Conservation (phyloP, 2,888 invertebrate species). For the Caenorhabditis angaria region DNA sequence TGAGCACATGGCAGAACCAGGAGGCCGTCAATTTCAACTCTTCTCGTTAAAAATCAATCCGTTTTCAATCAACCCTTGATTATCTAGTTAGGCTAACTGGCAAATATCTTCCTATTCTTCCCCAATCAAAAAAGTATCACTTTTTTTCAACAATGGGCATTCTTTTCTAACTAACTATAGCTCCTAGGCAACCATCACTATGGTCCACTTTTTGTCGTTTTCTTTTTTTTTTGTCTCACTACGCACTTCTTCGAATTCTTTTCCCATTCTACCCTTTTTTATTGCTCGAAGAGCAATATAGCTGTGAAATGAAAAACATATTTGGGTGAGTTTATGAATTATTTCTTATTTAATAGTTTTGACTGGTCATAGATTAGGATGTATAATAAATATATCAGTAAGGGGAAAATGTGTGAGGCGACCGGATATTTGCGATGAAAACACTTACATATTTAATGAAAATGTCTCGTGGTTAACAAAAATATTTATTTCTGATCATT, state of each 20-base stretch:
- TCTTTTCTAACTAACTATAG: too few species aligned
- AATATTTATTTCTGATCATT: too few species aligned
- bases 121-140: too few species aligned
- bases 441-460: not conserved
- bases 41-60: too few species aligned
- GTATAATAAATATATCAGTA: not conserved
- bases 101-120: too few species aligned
- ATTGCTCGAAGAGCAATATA: too few species aligned
- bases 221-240: slow-evolving; percentile 11
- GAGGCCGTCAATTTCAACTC: too few species aligned
- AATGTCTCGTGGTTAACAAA: not conserved
- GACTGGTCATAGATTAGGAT: not conserved
- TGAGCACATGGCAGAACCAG: too few species aligned
- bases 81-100: too few species aligned
- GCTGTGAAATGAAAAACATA: not conserved
- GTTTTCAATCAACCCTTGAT: too few species aligned
- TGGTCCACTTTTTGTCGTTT: slow-evolving; percentile 14
- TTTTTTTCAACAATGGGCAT: not conserved
- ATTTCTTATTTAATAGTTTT: not conserved
- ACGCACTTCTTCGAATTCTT: slow-evolving; percentile 19
- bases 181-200: slow-evolving; percentile 14
- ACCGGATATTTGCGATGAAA: not conserved
- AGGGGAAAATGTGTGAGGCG: too few species aligned
- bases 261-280: slow-evolving; percentile 11
- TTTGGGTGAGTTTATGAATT: not conserved